Evolutionary conservation across 2,797 vertebrate species (phyloP).

Genomic region (Anguilla marmorata): DNA sequence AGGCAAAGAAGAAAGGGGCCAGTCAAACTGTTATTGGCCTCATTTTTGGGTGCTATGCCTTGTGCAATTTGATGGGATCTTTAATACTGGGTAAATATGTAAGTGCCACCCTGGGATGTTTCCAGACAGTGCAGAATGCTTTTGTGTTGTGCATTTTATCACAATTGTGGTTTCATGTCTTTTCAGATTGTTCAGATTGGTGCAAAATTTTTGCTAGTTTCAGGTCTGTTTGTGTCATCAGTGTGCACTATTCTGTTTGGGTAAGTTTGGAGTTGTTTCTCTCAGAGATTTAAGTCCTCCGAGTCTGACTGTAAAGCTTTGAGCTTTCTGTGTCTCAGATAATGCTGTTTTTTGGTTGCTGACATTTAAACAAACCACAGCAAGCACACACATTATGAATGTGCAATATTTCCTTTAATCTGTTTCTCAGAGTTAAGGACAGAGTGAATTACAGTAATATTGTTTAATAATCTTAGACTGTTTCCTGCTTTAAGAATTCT

Average conservation of each 20-base stretch:
- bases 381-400: not conserved
- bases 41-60: constrained; percentile 92
- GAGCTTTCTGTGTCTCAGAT: not conserved
- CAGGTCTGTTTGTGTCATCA: constrained; percentile 86
- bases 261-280: constrained; percentile 70
- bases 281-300: constrained; percentile 17
- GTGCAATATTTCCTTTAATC: not conserved
- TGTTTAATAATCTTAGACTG: not conserved
- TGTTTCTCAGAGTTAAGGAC: not conserved
- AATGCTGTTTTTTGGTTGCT: not conserved
- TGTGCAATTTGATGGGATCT: constrained; percentile 79
- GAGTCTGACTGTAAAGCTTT: constrained; percentile 13
- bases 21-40: constrained; percentile 83
- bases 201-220: constrained; percentile 90
- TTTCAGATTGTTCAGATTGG: constrained; percentile 92
- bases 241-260: constrained; percentile 89
- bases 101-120: constrained; percentile 62
- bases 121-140: not conserved
- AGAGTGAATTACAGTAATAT: not conserved
- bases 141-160: constrained; percentile 1
- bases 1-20: constrained; percentile 89
- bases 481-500: not conserved
- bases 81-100: constrained; percentile 90
- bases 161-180: constrained; percentile 41
- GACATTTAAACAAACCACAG: not conserved